A percentile compares a stretch with the other conserved stretches of the same genome.
Conservation (phyloP, 1,140 invertebrate species). For the Drosophila mayri region DNA sequence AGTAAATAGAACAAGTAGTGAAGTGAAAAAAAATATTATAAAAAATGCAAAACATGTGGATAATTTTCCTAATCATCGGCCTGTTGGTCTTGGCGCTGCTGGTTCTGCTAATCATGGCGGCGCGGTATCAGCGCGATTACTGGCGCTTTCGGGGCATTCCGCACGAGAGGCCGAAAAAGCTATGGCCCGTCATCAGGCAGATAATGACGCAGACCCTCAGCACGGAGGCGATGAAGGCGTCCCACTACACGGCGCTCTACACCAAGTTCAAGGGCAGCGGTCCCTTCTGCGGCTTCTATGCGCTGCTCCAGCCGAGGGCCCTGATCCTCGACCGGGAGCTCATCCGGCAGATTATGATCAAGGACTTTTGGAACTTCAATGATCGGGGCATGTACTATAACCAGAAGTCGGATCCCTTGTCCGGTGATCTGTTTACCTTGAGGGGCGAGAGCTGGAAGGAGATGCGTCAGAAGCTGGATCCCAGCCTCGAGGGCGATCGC, state of each 20-base stretch:
- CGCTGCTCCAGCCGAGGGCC: constrained; percentile 68
- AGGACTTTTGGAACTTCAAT: constrained; percentile 87
- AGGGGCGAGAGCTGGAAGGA: constrained; percentile 87
- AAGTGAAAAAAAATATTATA: not conserved
- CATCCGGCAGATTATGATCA: constrained; percentile 87
- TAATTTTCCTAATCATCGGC: constrained; percentile 69
- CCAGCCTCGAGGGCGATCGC: constrained; percentile 87
- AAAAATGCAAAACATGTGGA: constrained; percentile 66
- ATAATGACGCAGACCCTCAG: constrained; percentile 61
- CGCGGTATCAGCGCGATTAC: constrained; percentile 76
- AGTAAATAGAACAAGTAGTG: not conserved
- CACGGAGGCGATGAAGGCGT: constrained; percentile 61
- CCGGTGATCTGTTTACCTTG: constrained; percentile 86
- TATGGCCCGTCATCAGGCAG: constrained; percentile 67
- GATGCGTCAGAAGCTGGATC: constrained; percentile 87
- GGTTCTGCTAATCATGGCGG: constrained; percentile 57
- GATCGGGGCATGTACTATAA: constrained; percentile 86
- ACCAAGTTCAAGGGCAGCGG: constrained; percentile 75
- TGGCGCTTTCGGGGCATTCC: constrained; percentile 76
- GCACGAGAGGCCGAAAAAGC: constrained; percentile 71
- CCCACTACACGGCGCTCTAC: constrained; percentile 67
- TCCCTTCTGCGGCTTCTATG: constrained; percentile 80
- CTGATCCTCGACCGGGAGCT: constrained; percentile 86
- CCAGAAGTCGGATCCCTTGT: constrained; percentile 86
- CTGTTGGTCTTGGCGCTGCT: constrained; percentile 64